These are phyloP conservation scores for Dicranocentrus wangi DNA, from an alignment of 2,888 invertebrate species.

Conservation along the genomic window DNA sequence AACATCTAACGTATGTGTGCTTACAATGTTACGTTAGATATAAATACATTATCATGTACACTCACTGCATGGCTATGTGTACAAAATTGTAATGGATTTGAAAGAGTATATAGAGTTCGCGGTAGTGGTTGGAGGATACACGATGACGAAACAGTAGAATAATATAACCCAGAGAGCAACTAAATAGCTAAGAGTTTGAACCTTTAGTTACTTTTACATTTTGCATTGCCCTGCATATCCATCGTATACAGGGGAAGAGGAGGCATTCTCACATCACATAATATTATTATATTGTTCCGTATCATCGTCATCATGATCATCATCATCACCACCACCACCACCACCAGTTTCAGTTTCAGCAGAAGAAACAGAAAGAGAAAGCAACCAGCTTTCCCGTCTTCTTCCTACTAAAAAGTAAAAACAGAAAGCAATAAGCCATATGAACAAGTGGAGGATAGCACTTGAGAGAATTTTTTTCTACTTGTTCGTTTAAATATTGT, in stretches of 20 bases:
- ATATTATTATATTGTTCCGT: slow-evolving; percentile 50
- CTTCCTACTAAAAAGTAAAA: background rate
- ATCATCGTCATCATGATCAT: slow-evolving; percentile 56
- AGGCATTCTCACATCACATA: slow-evolving; percentile 36
- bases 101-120: background rate
- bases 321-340: slow-evolving; percentile 47
- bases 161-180: background rate
- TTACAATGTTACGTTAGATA: slow-evolving; percentile 28
- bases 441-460: slow-evolving; percentile 3
- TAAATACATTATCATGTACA: slow-evolving; percentile 10
- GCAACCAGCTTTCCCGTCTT: slow-evolving; percentile 36
- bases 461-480: background rate
- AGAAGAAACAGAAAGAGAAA: slow-evolving; percentile 34
- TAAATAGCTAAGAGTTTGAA: slow-evolving; percentile 32
- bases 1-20: slow-evolving; percentile 42
- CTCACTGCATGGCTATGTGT: background rate
- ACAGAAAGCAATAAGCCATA: slow-evolving; percentile 61
- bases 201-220: slow-evolving; percentile 62
- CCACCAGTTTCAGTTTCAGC: slow-evolving; percentile 41
- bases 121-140: slow-evolving; percentile 19
- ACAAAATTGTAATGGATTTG: no score
- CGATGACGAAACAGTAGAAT: slow-evolving; percentile 7
- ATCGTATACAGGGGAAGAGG: slow-evolving; percentile 19
- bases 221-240: slow-evolving; percentile 49
- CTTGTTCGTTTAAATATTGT: slow-evolving; percentile 9